A percentile compares a stretch with the other conserved stretches of the same genome.
Evolutionary conservation across 2,113 vertebrate species (phyloP).

Genomic region (Eonycteris spelaea): DNA sequence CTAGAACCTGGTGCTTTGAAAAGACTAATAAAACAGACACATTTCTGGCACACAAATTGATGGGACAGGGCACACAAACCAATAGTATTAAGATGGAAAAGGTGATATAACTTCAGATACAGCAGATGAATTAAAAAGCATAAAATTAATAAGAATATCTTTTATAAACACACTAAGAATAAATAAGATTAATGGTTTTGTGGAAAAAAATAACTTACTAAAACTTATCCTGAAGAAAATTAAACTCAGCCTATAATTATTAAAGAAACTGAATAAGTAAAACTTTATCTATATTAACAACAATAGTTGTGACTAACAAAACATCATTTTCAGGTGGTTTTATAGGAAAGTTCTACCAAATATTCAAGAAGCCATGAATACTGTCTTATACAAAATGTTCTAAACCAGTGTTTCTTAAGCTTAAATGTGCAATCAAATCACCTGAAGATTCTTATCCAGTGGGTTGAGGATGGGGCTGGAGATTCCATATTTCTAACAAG

Average conservation of each 20-base stretch:
- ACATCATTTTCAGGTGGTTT: not conserved
- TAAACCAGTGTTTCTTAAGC: not conserved
- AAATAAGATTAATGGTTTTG: not conserved
- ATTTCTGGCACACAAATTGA: not conserved
- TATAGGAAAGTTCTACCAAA: not conserved
- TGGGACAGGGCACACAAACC: not conserved
- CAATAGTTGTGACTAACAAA: not conserved
- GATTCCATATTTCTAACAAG: not conserved
- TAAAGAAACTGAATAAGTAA: constrained; percentile 8
- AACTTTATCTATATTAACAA: not conserved
- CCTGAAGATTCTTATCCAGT: not conserved
- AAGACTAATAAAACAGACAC: not conserved
- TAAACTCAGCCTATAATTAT: constrained; percentile 9
- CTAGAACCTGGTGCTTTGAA: not conserved
- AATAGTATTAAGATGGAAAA: not conserved
- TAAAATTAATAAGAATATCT: not conserved
- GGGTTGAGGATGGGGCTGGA: not conserved
- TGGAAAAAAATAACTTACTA: not conserved
- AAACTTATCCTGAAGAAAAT: constrained; percentile 30
- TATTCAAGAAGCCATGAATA: not conserved
- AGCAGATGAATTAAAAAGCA: constrained; percentile 17
- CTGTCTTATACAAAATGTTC: not conserved
- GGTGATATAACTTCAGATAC: not conserved
- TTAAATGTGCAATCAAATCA: not conserved
- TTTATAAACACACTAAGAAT: not conserved